A percentile compares a stretch with the other conserved stretches of the same genome.
Evolutionary conservation across 2,888 invertebrate species (phyloP).

Genomic region (Oconnorella tubifera): DNA sequence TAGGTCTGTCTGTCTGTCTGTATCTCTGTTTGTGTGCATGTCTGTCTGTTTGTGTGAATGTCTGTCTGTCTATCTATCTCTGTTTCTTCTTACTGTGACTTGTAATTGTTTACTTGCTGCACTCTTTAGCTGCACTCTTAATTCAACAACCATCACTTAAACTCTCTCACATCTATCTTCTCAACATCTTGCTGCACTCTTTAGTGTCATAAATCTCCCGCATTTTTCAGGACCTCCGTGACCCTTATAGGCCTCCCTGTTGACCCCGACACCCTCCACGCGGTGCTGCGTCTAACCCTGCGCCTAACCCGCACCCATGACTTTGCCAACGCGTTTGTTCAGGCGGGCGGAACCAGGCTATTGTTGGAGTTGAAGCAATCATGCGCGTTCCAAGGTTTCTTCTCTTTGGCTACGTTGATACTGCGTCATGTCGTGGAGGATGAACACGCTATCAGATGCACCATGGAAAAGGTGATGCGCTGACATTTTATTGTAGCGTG

Average conservation of each 20-base stretch:
- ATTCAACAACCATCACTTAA: no score
- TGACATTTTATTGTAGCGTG: neutral
- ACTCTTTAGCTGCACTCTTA: no score
- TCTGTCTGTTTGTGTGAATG: no score
- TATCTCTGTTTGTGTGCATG: no score
- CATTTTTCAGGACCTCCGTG: conserved; percentile 62
- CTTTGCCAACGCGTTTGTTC: conserved; percentile 70
- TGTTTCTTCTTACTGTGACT: no score
- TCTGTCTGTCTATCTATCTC: no score
- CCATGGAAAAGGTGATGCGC: conserved; percentile 70
- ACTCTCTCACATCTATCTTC: no score
- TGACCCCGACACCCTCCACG: conserved; percentile 72
- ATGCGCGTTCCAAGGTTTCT: conserved; percentile 71
- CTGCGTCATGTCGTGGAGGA: conserved; percentile 78
- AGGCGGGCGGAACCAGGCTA: conserved; percentile 70
- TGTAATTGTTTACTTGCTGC: no score
- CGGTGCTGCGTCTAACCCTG: conserved; percentile 69
- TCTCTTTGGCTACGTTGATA: conserved; percentile 71
- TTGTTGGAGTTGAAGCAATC: conserved; percentile 70
- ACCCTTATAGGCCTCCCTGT: conserved; percentile 68
- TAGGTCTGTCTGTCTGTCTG: conserved; percentile 41
- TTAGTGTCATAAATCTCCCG: no score
- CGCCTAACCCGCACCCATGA: conserved; percentile 71
- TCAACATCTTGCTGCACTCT: no score
- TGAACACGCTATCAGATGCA: conserved; percentile 67